Conservation (phyloP, 2,888 invertebrate genomes). For the Mantis religiosa region DNA sequence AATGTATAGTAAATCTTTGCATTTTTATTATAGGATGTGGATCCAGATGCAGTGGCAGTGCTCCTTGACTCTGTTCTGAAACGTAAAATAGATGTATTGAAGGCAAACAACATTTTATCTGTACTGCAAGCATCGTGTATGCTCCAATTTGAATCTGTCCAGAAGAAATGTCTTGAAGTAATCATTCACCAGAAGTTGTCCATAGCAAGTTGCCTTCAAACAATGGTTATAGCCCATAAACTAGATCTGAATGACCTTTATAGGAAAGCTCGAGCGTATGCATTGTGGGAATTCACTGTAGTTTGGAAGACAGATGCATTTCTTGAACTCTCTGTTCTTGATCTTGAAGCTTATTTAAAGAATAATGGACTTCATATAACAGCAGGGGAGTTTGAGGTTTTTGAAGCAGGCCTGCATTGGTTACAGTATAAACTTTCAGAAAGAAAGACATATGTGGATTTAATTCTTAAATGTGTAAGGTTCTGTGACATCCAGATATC, state of each 20-base stretch:
- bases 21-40: slow-evolving; percentile 41
- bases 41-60: slow-evolving; percentile 41
- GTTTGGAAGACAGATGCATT: slow-evolving; percentile 29
- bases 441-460: slow-evolving; percentile 15
- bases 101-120: slow-evolving; percentile 16
- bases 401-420: slow-evolving; percentile 34
- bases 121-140: slow-evolving; percentile 44
- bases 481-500: slow-evolving; percentile 24
- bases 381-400: slow-evolving; percentile 31
- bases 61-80: slow-evolving; percentile 38
- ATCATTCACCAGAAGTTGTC: slow-evolving; percentile 29
- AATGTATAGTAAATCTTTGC: not conserved
- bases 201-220: slow-evolving; percentile 31
- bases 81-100: slow-evolving; percentile 36
- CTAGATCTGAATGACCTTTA: slow-evolving; percentile 30
- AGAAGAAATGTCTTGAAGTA: slow-evolving; percentile 35
- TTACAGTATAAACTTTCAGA: slow-evolving; percentile 23
- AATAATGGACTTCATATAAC: slow-evolving; percentile 26
- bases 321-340: slow-evolving; percentile 28
- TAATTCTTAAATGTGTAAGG: slow-evolving; percentile 28
- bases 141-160: slow-evolving; percentile 44
- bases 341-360: slow-evolving; percentile 25
- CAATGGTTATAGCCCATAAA: slow-evolving; percentile 30
- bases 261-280: slow-evolving; percentile 28
- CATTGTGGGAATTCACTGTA: slow-evolving; percentile 33